phyloP scores from a whole-genome alignment of 1,140 invertebrate species.

The Chrysopa pallens region DNA sequence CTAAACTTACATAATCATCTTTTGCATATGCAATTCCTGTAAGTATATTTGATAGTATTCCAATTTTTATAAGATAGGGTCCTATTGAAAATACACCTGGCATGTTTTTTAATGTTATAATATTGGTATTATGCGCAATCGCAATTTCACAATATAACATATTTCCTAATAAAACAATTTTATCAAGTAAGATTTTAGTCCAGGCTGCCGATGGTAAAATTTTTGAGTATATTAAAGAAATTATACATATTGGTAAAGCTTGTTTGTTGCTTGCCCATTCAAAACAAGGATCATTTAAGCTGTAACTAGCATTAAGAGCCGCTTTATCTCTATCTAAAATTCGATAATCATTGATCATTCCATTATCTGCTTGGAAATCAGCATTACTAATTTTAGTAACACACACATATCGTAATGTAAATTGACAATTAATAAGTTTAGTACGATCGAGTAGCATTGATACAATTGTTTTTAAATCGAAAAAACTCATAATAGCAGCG shows the following conservation, averaged over 20 bases:
- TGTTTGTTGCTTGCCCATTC: constrained; percentile 29
- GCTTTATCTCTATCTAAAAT: constrained; percentile 30
- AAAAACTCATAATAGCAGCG: constrained; percentile 28
- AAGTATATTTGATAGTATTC: constrained; percentile 27
- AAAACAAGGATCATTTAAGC: constrained; percentile 31
- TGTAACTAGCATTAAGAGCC: constrained; percentile 29
- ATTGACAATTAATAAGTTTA: constrained; percentile 28
- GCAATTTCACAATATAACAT: constrained; percentile 9
- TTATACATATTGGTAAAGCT: constrained; percentile 25
- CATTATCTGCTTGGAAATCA: constrained; percentile 24
- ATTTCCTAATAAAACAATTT: constrained; percentile 30
- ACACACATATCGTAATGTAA: constrained; percentile 25
- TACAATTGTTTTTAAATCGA: constrained; percentile 23
- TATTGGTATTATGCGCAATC: constrained; percentile 18
- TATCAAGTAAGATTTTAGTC: constrained; percentile 30
- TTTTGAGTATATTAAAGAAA: constrained; percentile 30
- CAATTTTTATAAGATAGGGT: constrained; percentile 30
- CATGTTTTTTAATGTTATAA: constrained; percentile 27
- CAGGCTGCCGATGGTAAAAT: constrained; percentile 32
- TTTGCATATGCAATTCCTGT: constrained; percentile 27
- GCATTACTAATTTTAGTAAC: constrained; percentile 25
- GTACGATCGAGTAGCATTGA: constrained; percentile 28
- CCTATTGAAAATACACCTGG: constrained; percentile 31
- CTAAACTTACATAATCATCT: constrained; percentile 25
- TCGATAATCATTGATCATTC: constrained; percentile 27